Evolutionary conservation across 2,113 vertebrate species (phyloP), one percentile per base, ranked within the genome.

Genomic region (Nycticryphes semicollaris): DNA sequence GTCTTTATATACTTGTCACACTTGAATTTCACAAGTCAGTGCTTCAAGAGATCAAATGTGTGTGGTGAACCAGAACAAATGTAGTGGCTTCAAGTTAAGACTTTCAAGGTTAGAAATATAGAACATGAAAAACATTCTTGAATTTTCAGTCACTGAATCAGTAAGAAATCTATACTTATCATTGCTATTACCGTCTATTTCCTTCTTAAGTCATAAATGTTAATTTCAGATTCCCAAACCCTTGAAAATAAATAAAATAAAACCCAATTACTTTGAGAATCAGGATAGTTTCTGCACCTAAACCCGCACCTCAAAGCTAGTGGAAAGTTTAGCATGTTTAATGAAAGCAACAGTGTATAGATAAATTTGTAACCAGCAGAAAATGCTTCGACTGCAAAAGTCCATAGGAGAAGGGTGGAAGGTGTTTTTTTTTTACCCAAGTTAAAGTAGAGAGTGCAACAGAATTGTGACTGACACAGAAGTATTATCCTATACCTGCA

Each of bases 11-110:
- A 91, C 76, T 91, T 35, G 30, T 93, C 91, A 87, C 48, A 94
- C 86, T 78, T 94, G 91, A 97, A 95, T 96, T 92, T 96, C 94
- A 91, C 78, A 95, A 97, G 94, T 96, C 96, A 96, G 33, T 85
- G 88, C 81, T 90, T 85, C 19, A 1, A 54, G 70, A 93, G 86
- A 69, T 91, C 57, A 89, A 76, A 56, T 92, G 74, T 33, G 31
- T 84, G 68, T 93, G 60, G 82, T 89, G 94, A 97, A 93, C 66
- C 89, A 45, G 48, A 93, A 70, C 53, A 92, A 79, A 72, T 27
- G 25, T n/a, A 45, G 20, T 79, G 60, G 37, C 33, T 91, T 93
- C 41, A 83, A 82, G 47, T 50, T 31, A 24, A 30, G 39, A n/a
- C 37, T 78, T 82, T 82, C 77, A 95, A 96, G 90, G 93, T 94